Percentiles rank a stretch among this genome's conserved stretches.
phyloP scores from a whole-genome alignment of 2,113 vertebrate genomes.

The Oreochromis aureus region DNA sequence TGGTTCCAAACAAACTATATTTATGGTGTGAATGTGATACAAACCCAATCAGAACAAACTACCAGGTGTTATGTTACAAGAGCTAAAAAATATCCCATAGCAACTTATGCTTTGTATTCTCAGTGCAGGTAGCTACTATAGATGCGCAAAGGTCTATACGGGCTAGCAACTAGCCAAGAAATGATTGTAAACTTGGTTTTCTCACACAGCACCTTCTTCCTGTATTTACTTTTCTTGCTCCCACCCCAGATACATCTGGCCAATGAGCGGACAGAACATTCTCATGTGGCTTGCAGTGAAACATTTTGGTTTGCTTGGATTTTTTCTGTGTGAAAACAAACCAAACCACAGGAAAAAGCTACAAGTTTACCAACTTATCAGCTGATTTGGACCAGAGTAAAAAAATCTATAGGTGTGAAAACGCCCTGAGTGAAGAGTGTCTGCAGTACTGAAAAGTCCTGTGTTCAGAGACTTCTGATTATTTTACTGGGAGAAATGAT shows the following conservation, averaged over 20 bases:
- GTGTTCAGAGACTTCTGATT: not conserved
- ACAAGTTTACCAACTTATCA: not conserved
- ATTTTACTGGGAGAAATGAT: not conserved
- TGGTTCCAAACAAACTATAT: accelerated
- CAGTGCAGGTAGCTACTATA: not conserved
- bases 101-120: not conserved
- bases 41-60: not conserved
- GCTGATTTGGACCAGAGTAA: not conserved
- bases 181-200: not conserved
- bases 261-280: not conserved
- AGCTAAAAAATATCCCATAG: not conserved
- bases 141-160: accelerated
- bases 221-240: not conserved
- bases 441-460: accelerated
- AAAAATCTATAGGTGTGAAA: not conserved
- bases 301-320: not conserved
- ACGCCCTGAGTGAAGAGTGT: accelerated
- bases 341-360: not conserved
- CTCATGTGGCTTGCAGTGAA: not conserved
- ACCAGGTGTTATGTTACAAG: not conserved
- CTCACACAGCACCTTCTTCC: not conserved
- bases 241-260: not conserved
- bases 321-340: not conserved
- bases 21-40: not conserved
- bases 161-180: not conserved